Base-by-base conservation (phyloP, 92 coral and sea anemone species). In the Parazoanthus swiftii region DNA sequence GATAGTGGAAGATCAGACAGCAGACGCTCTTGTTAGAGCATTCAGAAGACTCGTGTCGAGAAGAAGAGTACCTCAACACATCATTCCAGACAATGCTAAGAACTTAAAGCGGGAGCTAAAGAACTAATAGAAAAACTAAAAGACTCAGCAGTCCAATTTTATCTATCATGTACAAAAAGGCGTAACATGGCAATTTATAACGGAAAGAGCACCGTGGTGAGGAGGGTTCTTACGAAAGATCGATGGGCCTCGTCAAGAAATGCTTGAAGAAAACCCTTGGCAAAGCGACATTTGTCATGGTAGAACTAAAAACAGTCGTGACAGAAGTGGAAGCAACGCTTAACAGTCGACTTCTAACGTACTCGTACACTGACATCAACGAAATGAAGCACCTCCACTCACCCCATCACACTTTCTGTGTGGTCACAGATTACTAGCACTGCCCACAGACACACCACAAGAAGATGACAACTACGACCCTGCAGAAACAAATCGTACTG, bases 1-100 rank as follows among this genome's bases (percentile, higher is more conserved):
- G 35, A 16, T 29, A 25, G 78, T 35, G 21, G 78, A 74, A 36
- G 76, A 82, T 66, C 58, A 58, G 76, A 82, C 71, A 9, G 82
- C 82, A 8, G 88, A 81, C 25, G 80, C 77, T 71, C 70, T 71
- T 18, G 21, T 89, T 71, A 70, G 88, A 89, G 88, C 75, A 48
- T 82, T 81, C 67, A 72, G 38, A 48, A 56, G 91, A 37, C 83
- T 82, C 50, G 75, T 66, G 25, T 70, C 74, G 13, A 89, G 91
- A 71, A 72, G 82, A 82, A 88, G 91, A 73, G 18, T 89, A 56
- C 91, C 91, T 13, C 42, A 81, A 73, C 70, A 3, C 58, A 33
- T 88, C 74, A 82, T 89, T 35, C 23, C 88, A 72, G 88, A 89
- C 74, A 89, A 89, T 44, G 91, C 91, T 15, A 89, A 89, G 80